Evolutionary conservation across 64 coral and sea anemone species (phyloP), one percentile per base, ranked within the genome.

Genomic region (Actinia tenebrosa): DNA sequence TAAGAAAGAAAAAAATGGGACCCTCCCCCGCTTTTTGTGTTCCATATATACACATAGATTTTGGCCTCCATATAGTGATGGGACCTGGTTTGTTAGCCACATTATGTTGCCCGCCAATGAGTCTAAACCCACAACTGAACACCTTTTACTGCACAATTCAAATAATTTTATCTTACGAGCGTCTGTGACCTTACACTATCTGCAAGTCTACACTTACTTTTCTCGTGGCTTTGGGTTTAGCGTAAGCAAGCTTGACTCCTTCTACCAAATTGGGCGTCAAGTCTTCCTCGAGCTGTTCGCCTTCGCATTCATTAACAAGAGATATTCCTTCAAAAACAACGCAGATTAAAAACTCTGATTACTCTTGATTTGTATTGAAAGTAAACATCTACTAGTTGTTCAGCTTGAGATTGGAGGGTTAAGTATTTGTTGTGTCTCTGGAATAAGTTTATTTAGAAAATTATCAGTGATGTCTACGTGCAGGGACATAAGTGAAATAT

Each of bases 221-320:
- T 88, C 92, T 80, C 16, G 56, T 45, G 58, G 86, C 52, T 79
- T 90, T 80, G 83, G 78, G 86, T 84, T 90, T 94, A 9, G 85
- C 63, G 43, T 94, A 94, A n/a, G 89, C 89, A n/a, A 87, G 54
- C 30, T 86, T 50, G 7, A 94, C 89, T 43, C 92, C 92, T 42
- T 80, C 89, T 1, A 89, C 92, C 23, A 94, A 88, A 44, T 90
- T 78, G 22, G 72, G 90, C 20, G 84, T 62, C 15, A 83, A 44
- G 27, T 94, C 92, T 69, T 90, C 89, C 7, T 90, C 85, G 60
- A 90, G 79, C 78, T 87, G 86, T 13, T 94, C 92, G 16, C 85
- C 88, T 80, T 84, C 86, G 45, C 37, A 68, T 37, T 94, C 92
- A 84, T 83, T 83, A 26, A 94, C 86, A 23, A 94, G 63, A 58